Conservation (phyloP, 2,797 vertebrate genomes). For the Tragopan temminckii region DNA sequence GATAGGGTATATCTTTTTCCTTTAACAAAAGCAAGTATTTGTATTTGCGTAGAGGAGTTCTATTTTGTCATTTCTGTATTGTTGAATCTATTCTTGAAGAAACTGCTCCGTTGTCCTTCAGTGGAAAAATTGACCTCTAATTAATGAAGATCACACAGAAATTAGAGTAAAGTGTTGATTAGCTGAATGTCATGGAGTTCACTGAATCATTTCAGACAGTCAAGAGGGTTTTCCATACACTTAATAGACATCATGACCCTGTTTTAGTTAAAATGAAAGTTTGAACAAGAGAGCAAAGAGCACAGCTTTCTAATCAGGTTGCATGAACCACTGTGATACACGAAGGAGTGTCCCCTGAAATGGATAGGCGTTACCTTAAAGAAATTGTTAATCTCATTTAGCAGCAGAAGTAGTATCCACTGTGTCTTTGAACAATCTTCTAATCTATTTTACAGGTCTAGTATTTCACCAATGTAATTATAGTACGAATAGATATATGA, state of each 20-base stretch:
- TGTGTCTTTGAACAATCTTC: not conserved
- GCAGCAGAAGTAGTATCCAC: not conserved
- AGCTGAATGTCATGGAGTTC: not conserved
- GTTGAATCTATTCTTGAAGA: not conserved
- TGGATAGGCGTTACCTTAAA: not conserved
- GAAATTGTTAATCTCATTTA: not conserved
- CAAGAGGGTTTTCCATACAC: fast-evolving
- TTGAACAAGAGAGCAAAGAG: not conserved
- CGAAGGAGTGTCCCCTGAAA: fast-evolving
- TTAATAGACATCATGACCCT: not conserved
- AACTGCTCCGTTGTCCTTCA: not conserved
- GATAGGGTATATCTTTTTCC: not conserved
- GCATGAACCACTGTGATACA: not conserved
- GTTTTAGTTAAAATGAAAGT: not conserved
- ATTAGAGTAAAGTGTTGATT: conserved; percentile 27
- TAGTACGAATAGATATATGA: not conserved
- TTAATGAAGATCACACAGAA: conserved; percentile 20
- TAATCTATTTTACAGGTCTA: not conserved
- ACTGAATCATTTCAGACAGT: conserved; percentile 11
- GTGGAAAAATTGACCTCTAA: not conserved
- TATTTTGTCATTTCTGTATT: not conserved
- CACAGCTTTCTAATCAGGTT: not conserved
- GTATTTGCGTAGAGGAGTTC: not conserved
- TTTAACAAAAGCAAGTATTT: not conserved
- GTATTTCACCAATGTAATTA: not conserved